Conservation (phyloP, 2,797 vertebrate genomes). For the Parauchenoglanis punctatus region DNA sequence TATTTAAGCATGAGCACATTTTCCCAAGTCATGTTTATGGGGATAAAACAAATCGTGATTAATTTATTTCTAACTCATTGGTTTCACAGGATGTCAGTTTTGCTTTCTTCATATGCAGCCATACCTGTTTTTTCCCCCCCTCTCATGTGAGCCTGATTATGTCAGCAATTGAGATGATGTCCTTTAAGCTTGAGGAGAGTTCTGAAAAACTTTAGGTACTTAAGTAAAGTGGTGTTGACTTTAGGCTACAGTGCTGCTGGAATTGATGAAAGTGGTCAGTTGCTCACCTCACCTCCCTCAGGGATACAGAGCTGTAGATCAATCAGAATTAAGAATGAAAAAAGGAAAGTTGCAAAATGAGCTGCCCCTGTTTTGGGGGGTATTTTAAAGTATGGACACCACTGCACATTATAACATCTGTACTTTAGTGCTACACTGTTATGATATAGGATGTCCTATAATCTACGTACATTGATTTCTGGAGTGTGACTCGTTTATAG, state of each 20-base stretch:
- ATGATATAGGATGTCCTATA: background rate
- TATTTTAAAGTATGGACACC: background rate
- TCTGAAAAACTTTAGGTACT: background rate
- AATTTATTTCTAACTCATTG: background rate
- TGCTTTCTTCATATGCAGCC: constrained; percentile 6
- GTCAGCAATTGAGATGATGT: background rate
- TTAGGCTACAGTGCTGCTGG: background rate
- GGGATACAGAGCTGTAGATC: background rate
- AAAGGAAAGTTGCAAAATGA: background rate
- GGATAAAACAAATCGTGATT: background rate
- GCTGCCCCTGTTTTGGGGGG: too few relatives aligned
- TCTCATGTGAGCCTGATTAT: constrained; percentile 4
- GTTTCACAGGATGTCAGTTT: background rate
- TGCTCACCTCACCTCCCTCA: background rate
- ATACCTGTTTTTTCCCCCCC: too few relatives aligned
- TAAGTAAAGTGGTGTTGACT: background rate
- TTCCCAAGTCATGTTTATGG: background rate
- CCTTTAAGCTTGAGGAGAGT: constrained; percentile 21
- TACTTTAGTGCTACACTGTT: background rate
- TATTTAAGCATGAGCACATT: background rate
- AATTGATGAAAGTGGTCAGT: background rate
- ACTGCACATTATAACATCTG: background rate
- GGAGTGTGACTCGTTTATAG: background rate
- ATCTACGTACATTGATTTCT: background rate
- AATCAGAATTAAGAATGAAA: background rate